Evolutionary conservation across 2,797 vertebrate species (phyloP), one percentile per base, ranked within the genome.

Genomic region (Acridotheres tristis): DNA sequence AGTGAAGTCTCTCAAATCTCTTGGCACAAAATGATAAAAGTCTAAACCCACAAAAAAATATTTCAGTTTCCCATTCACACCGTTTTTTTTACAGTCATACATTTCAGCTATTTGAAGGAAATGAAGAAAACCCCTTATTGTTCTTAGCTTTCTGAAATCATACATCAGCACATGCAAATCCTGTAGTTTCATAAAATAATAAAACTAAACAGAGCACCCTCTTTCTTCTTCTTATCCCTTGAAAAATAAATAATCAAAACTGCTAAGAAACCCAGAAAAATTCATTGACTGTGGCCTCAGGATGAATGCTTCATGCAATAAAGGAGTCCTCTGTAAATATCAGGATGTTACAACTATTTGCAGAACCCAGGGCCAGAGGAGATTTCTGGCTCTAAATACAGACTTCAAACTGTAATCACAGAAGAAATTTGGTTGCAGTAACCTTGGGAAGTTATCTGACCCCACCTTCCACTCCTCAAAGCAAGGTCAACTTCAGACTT

Each of bases 1-100:
- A 84, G 21, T 36, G 17, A 59, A 26, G 8, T 12, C 13, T 63
- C 53, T 74, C 45, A 57, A 22, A 72, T 53, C 32, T 25, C 21
- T 21, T 34, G 7, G 29, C 10, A 59, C 17, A 45, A 82, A 80
- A 26, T 4, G 0, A 53, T 36, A 0, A 1, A 58, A 87, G 7
- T 19, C 20, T 29, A 85, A 81, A 65, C 3, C 4, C 2, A 2
- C 11, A 23, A 50, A 45, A 45, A 83, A 82, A 29, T 21, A 63
- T n/a, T 75, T 58, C 45, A 10, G 5, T 20, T 76, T 61, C 9
- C 19, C 25, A 55, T 51, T 72, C 67, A 48, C 11, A 7, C 9
- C 4, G 26, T 3, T 85, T 72, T 12, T 36, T 36, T 42, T 36
- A 29, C 5, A 68, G 22, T 73, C 13, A 32, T 4, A n/a, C 1